These are phyloP conservation scores for Stichopus horrens DNA, from an alignment of 53 echinoderm and acorn worm genomes.

Conservation along the genomic window DNA sequence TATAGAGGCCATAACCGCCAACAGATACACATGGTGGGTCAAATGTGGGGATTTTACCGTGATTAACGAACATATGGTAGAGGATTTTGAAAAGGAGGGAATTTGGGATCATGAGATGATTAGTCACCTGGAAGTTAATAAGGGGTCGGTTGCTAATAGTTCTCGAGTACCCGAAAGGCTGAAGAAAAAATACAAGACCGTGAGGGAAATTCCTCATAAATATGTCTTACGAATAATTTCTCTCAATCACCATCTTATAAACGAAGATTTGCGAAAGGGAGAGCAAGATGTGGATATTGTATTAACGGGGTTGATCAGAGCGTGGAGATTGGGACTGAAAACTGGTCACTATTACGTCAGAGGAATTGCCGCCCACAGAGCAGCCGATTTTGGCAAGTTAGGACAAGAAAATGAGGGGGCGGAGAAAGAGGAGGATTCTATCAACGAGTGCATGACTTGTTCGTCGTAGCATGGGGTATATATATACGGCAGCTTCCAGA, in stretches of 20 bases:
- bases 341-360: not conserved
- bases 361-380: not conserved
- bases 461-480: not conserved
- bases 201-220: not conserved
- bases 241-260: not conserved
- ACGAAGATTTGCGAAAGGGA: not conserved
- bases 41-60: not conserved
- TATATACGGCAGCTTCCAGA: too few relatives aligned
- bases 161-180: not conserved
- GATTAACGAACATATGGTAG: not conserved
- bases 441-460: not conserved
- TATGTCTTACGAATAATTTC: not conserved
- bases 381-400: conserved; percentile 10
- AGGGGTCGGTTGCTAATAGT: not conserved
- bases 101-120: not conserved
- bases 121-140: not conserved
- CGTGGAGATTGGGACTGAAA: not conserved
- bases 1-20: not conserved
- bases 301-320: not conserved
- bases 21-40: not conserved
- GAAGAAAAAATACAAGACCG: not conserved
- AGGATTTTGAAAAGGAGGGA: not conserved
- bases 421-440: not conserved
- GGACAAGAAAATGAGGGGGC: not conserved
- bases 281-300: not conserved